Base-by-base conservation (phyloP, 2,797 vertebrate genomes). In the Eulemur mongoz region DNA sequence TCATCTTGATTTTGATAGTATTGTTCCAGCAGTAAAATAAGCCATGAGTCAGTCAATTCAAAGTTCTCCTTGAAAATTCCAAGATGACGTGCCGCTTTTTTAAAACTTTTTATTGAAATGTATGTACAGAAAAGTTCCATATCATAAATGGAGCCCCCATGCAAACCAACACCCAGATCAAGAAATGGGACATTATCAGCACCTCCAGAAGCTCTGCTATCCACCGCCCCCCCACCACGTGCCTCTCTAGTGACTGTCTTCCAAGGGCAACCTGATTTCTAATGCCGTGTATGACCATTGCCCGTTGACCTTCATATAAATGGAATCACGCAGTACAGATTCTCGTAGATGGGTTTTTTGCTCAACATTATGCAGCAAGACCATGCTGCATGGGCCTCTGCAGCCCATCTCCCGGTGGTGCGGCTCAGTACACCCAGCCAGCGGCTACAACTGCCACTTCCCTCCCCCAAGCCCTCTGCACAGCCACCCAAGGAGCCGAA, bases 1-100 rank as follows among this genome's bases (percentile, higher is more conserved):
- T 35, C 38, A 83, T 80, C 95, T 92, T 90, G 35, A 86, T 90
- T 95, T 86, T 61, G 22, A 90, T 73, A 95, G 52, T 52, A 81
- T 61, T 78, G 43, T 57, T 79, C 50, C 45, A 83, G 23, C 35
- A 92, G 25, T 38, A 75, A 87, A 75, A 69, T 18, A 83, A 95
- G 52, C 76, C 52, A 65, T 40, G 69, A 83, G 38, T 92, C 80
- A 79, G 12, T 73, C 75, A 35, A 79, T 1, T 83, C n/a, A 76
- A 86, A 87, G 80, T 65, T 94, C 75, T 57, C 57, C 84, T 80
- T 43, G 59, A 72, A 93, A 80, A 90, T 20, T 69, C 48, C 75
- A 78, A 72, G 27, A 63, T 23, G 4, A 61, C 27, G 14, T 32
- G 30, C 25, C 59, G 9, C 52, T 63, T 87, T 63, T 61, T 50